phyloP scores from a whole-genome alignment of 2,113 vertebrate genomes.

The rat (Rattus norvegicus) region DNA sequence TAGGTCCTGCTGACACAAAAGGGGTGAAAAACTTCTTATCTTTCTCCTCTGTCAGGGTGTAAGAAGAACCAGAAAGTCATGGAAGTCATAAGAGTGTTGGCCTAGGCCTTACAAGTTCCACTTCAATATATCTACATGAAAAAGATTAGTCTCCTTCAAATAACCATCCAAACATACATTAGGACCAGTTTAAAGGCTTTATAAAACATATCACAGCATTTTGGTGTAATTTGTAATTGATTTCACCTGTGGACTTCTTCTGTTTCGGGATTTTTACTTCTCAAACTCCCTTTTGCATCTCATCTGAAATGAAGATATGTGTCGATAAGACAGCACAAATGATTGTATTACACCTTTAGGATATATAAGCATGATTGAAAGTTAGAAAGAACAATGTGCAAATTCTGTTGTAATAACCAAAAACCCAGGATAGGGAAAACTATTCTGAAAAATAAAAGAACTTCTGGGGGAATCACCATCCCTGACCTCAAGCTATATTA shows the following conservation, averaged over 20 bases:
- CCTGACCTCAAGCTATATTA: no score
- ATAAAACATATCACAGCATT: not conserved
- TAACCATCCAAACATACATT: not conserved
- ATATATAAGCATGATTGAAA: no score
- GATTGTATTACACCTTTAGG: not conserved
- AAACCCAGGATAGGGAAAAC: no score
- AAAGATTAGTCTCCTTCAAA: not conserved
- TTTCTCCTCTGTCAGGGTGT: not conserved
- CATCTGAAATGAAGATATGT: not conserved
- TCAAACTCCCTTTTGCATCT: not conserved
- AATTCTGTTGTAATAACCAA: no score
- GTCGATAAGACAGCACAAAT: not conserved
- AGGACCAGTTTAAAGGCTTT: not conserved
- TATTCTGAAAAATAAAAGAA: no score
- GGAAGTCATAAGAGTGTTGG: not conserved
- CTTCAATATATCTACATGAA: not conserved
- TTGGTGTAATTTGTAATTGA: not conserved
- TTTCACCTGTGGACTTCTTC: not conserved
- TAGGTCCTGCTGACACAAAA: fast-evolving
- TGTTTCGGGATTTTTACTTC: not conserved
- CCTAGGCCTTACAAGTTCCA: not conserved
- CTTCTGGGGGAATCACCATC: no score
- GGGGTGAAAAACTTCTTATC: not conserved
- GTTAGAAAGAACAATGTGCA: no score
- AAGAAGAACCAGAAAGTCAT: not conserved